Conservation (phyloP, 2,113 vertebrate species). For the Ahaetulla prasina region DNA sequence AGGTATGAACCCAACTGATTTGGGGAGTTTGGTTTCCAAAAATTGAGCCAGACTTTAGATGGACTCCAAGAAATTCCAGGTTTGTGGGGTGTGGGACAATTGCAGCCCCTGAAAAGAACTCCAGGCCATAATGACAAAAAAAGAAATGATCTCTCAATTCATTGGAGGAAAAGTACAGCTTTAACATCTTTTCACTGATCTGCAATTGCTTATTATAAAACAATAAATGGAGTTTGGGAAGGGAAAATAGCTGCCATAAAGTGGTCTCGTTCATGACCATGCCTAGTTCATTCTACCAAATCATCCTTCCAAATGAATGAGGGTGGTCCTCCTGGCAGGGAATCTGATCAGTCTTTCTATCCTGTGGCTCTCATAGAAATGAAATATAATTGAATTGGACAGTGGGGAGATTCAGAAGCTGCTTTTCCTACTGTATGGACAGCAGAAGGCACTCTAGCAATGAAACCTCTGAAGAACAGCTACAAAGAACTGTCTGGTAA, state of each 20-base stretch:
- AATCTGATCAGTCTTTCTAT: slow-evolving; percentile 29
- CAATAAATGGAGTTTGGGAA: slow-evolving; percentile 56
- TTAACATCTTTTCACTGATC: slow-evolving; percentile 47
- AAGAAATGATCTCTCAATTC: background rate
- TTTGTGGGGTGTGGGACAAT: background rate
- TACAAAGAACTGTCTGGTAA: background rate
- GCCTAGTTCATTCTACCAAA: slow-evolving; percentile 55
- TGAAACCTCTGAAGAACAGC: background rate
- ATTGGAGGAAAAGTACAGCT: slow-evolving; percentile 13
- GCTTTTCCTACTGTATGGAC: background rate
- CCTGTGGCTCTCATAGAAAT: slow-evolving; percentile 34
- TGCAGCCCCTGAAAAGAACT: background rate
- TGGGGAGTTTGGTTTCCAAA: background rate
- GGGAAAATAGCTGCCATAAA: slow-evolving; percentile 53
- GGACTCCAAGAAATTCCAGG: background rate
- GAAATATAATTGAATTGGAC: slow-evolving; percentile 3
- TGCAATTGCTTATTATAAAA: slow-evolving; percentile 60
- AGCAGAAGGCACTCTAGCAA: background rate
- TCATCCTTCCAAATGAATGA: slow-evolving; percentile 48
- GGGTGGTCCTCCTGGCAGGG: slow-evolving; percentile 2
- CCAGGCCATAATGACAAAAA: slow-evolving; percentile 35
- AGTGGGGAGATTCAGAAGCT: background rate
- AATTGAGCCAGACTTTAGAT: background rate
- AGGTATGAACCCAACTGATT: background rate
- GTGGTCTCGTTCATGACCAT: slow-evolving; percentile 55